Conservation (phyloP, 2,113 vertebrate genomes). For the Tricholaema leucomelas region DNA sequence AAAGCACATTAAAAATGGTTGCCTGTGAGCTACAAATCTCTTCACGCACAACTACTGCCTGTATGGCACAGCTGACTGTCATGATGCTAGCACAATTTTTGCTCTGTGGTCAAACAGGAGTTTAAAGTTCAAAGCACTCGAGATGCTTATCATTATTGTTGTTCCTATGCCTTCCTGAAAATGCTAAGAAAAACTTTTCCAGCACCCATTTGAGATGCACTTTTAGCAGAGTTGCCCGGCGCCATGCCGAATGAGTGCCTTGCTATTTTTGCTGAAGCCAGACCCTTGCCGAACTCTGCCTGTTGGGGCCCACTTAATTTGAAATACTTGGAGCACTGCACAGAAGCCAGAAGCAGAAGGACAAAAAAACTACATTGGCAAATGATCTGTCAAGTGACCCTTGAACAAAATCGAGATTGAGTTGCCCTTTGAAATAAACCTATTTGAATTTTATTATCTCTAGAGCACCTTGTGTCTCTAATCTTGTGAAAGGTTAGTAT, state of each 20-base stretch:
- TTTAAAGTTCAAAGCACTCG: neutral
- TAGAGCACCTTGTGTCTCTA: constrained; percentile 77
- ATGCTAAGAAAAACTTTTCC: neutral
- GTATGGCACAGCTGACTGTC: neutral
- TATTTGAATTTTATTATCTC: constrained; percentile 86
- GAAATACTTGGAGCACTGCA: constrained; percentile 59
- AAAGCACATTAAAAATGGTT: neutral
- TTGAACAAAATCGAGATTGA: constrained; percentile 79
- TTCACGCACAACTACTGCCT: neutral
- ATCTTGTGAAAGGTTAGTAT: constrained; percentile 81
- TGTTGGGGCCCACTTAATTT: constrained; percentile 52
- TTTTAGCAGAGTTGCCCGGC: constrained; percentile 4
- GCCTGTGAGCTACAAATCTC: neutral
- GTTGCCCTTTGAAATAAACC: constrained; percentile 83
- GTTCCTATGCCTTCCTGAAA: neutral
- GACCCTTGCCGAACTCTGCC: constrained; percentile 16
- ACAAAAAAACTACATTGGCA: constrained; percentile 73
- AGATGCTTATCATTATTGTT: neutral
- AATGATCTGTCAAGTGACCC: constrained; percentile 81
- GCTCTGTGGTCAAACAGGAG: neutral
- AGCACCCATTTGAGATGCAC: neutral
- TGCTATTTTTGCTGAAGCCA: neutral
- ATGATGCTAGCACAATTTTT: neutral
- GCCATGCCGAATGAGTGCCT: neutral
- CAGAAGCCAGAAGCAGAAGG: constrained; percentile 53